Base-by-base conservation (phyloP, 2,113 vertebrate species). In the Phyllostomus hastatus region DNA sequence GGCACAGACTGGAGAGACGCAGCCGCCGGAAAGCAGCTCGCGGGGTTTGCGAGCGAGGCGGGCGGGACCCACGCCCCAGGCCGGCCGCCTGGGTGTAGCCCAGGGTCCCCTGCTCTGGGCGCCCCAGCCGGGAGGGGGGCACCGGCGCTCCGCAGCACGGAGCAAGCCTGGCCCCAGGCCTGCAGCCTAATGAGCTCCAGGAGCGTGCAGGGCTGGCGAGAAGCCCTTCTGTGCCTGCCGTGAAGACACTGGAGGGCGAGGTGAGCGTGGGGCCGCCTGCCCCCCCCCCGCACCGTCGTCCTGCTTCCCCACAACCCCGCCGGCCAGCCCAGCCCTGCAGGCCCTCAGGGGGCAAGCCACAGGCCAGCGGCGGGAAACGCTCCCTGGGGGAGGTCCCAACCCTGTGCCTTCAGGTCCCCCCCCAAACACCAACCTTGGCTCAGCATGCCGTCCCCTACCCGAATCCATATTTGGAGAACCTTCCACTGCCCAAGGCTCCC, bases 221-320 rank as follows among this genome's bases (percentile, higher is more conserved):
- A 72, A 64, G 41, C 41, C 59, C 1, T 8, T 46, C 43, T 86
- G 57, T 2, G 2, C 19, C 66, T 5, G 35, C 50, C 22, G 1
- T 20, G 54, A 70, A 90, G 57, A 96, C 26, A 28, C 52, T 43
- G 0, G 1, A 72, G 24, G 15, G 83, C 35, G 83, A 66, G 28
- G 24, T 57, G 1, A 2, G 59, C 0, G 1, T 19, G 26, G 0
- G 28, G 24, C n/a, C 15, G 2, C 54, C 48, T 5, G 17, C 54
- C 28, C 17, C 54, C 54, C 10, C 50, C 54, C 28, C 14, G 19
- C 52, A 7, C 50, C 0, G 26, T 31, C 5, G 14, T 31, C 20
- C 19, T 6, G 17, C 26, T 31, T 64, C 35, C 66, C 66, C 16
- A 26, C 8, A 1, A 1, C 41, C 7, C 67, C 2, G 9, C 33